These are phyloP conservation scores for Laterallus jamaicensis DNA, from an alignment of 2,113 vertebrate genomes.

Conservation along the genomic window DNA sequence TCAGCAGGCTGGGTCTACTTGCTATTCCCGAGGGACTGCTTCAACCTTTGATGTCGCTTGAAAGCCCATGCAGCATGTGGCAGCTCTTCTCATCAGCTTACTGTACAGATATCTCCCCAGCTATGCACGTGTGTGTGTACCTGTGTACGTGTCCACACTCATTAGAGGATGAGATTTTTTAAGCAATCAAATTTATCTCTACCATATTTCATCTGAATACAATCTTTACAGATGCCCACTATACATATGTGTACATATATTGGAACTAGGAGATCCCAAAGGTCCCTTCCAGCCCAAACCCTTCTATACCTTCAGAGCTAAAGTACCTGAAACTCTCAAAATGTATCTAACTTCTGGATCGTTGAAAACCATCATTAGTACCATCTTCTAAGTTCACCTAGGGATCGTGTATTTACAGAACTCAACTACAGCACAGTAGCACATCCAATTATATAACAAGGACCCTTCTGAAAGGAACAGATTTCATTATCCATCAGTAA, in stretches of 20 bases:
- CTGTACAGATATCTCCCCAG: fast-evolving
- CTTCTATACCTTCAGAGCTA: background rate
- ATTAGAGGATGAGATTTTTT: background rate
- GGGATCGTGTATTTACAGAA: background rate
- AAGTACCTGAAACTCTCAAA: background rate
- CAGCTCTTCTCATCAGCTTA: background rate
- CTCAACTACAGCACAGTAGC: background rate
- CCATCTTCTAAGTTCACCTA: background rate
- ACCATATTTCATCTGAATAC: background rate
- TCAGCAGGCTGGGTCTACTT: background rate
- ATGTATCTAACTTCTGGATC: background rate
- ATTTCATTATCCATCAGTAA: background rate
- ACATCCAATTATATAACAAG: background rate
- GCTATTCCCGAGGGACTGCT: background rate
- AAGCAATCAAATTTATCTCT: background rate
- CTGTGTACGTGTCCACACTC: fast-evolving
- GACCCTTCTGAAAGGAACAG: background rate
- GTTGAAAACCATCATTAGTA: background rate
- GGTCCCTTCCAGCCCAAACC: too few relatives aligned
- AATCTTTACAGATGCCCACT: background rate
- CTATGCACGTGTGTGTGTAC: fast-evolving
- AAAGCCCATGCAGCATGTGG: background rate
- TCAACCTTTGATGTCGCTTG: background rate
- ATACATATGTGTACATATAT: too few relatives aligned
- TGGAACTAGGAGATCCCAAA: too few relatives aligned